Base-by-base conservation (phyloP, 1,140 invertebrate species). In the Caligus rogercresseyi region DNA sequence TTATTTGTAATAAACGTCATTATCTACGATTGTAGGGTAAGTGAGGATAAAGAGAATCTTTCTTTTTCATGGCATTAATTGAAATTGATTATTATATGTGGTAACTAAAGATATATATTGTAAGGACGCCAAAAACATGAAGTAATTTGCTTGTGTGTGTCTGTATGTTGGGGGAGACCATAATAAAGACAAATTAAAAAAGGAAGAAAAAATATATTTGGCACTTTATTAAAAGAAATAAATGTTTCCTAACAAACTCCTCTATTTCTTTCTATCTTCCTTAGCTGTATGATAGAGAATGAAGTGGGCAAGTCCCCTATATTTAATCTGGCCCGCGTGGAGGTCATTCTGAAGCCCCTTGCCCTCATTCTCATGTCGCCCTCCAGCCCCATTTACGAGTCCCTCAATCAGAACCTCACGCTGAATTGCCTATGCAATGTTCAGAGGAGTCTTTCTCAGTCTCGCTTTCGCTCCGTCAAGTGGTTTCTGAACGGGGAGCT, bases 401-500 rank as follows among this genome's bases (percentile, higher is more conserved):
- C 79, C n/a, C 83, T 86, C 59, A 78, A 82, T 64, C 75, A 78
- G 25, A 89, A 89, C 71, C 84, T 90, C 18, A 87, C 86, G 0
- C 74, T 92, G 18, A 80, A 79, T 25, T 93, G 89, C 69, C 26
- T 19, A 14, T 24, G n/a, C 24, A 81, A 87, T 63, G 81, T 89
- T 18, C 73, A 68, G 72, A n/a, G n/a, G n/a, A n/a, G n/a, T n/a
- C n/a, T n/a, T n/a, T 78, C 64, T 79, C 73, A 76, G 65, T 73
- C 72, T 52, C 69, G 70, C 65, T 69, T 68, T 57, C 66, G 81
- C 31, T 69, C 72, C 1, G 78, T 79, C 3, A 69, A 75, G 3
- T 89, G 89, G 89, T 90, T 84, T 70, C 76, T 89, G 65, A 84
- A 87, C 67, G 85, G 83, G 1, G 81, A 85, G 56, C 71, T 89